Evolutionary conservation across 2,113 vertebrate genomes (phyloP).

Genomic region (Sitta europaea): DNA sequence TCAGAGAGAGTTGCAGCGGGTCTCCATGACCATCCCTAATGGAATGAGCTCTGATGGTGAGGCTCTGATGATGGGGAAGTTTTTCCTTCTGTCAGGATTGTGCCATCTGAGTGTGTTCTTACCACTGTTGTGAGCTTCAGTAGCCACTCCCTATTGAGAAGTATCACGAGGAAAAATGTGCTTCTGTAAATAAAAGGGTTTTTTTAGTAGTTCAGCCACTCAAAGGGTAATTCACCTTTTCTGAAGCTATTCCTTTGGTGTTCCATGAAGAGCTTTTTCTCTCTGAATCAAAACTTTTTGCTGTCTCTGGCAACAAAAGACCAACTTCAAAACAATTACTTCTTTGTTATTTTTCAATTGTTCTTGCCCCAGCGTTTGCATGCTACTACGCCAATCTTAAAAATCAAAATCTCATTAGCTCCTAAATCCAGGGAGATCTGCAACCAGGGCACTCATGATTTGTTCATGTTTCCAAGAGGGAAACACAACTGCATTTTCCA

Average conservation of each 20-base stretch:
- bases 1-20: background rate
- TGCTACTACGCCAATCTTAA: background rate
- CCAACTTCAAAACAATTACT: background rate
- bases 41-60: background rate
- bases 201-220: background rate
- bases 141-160: background rate
- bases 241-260: background rate
- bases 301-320: background rate
- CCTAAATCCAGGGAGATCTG: background rate
- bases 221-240: background rate
- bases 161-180: background rate
- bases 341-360: background rate
- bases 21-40: background rate
- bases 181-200: background rate
- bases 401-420: background rate
- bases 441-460: background rate
- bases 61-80: rapidly evolving
- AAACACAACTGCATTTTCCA: background rate
- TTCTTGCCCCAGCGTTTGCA: rapidly evolving
- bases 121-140: background rate
- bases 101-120: background rate
- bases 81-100: background rate
- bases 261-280: background rate
- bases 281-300: background rate
- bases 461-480: background rate